phyloP scores from a whole-genome alignment of 2,113 vertebrate species.

The Brachypodius melanocephalos region DNA sequence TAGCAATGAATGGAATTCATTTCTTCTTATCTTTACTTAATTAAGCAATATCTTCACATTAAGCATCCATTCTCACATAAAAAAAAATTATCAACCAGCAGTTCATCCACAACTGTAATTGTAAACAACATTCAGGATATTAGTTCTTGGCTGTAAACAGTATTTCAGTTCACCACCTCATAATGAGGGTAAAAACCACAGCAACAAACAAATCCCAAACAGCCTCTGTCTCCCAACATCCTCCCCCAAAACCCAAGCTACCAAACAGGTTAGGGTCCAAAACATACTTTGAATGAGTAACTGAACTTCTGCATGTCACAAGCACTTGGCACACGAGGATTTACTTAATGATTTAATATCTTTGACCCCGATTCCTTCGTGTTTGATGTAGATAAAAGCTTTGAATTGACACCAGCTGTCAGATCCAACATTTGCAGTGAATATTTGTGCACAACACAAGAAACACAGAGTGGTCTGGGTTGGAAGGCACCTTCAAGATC shows the following conservation, averaged over 20 bases:
- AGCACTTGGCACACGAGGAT: background rate
- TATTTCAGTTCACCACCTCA: background rate
- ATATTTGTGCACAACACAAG: background rate
- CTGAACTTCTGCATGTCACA: background rate
- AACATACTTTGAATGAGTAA: background rate
- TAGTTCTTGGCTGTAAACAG: background rate
- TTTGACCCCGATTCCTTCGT: background rate
- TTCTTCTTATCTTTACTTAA: background rate
- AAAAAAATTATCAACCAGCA: background rate
- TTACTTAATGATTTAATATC: background rate
- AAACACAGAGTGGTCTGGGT: background rate
- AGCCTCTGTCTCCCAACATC: background rate
- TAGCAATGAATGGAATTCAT: background rate
- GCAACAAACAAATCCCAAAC: background rate
- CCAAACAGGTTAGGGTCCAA: background rate
- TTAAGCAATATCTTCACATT: background rate
- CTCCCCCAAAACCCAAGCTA: background rate
- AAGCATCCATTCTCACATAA: background rate
- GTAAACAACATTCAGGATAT: background rate
- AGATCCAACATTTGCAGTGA: fast-evolving
- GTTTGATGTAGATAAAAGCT: background rate
- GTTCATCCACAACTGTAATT: background rate
- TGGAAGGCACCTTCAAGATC: background rate
- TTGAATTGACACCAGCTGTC: background rate
- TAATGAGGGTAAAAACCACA: background rate